Base-by-base conservation (phyloP, 1,140 invertebrate genomes). In the Scaptodrosophila lebanonensis region DNA sequence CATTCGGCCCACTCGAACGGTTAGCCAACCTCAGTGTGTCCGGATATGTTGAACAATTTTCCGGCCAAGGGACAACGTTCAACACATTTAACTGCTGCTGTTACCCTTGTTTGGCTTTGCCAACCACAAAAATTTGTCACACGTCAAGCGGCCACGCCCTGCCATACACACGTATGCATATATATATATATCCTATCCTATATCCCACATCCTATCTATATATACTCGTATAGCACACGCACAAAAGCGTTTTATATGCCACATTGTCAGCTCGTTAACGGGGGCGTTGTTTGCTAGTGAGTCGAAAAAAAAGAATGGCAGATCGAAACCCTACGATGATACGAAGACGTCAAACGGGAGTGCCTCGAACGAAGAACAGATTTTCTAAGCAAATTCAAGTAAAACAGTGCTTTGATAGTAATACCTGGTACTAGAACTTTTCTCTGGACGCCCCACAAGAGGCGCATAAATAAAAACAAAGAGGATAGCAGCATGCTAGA, bases 31-130 rank as follows among this genome's bases (percentile, higher is more conserved):
- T 69, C 61, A 58, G 49, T 67, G 68, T 51, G 66, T 51, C 63
- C 68, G 69, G 69, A 72, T 72, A 72, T 72, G 69, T 72, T 72
- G 68, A 70, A 72, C 69, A 72, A 72, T 72, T 72, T 72, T 72
- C 68, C 68, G 61, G 63, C 68, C 68, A 72, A 71, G 60, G 50
- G 59, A 12, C 49, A 53, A 71, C 67, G 60, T 63, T 39, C 52
- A 51, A 60, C 47, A 69, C 59, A 69, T 59, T 52, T 48, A 32
- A 44, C 29, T 29, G 44, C 43, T 45, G 29, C 25, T 36, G 8
- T 13, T 32, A 44, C 35, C 30, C 42, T 38, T 56, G 35, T 49
- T 69, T 63, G 66, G 53, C 48, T 69, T 69, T 59, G 36, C 60
- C 53, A 61, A 61, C 67, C 67, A 66, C 67, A 70, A 70, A 70